Evolutionary conservation across 37 sponge, comb jelly and placozoan species (phyloP), one percentile per base, ranked within the genome.

Genomic region (Ephydatia muelleri): DNA sequence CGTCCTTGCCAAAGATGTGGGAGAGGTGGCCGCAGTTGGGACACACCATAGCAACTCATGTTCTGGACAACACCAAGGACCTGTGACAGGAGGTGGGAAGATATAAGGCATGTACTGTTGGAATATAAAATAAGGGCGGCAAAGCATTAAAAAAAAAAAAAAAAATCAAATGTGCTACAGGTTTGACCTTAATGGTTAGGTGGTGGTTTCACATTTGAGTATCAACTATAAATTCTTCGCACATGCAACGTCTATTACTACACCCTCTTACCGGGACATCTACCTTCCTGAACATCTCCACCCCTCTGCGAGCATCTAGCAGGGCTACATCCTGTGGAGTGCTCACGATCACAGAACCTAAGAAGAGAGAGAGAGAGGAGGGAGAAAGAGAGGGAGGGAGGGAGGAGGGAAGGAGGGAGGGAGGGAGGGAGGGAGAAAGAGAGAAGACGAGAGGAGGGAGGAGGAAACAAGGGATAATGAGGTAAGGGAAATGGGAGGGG

Each of bases 321-420:
- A 99, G 84, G 32, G 99, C 97, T 28, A 99, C 84, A 39, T 93
- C 95, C 49, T 99, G 97, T 25, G 97, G 97, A 36, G 97, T 97
- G 34, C 96, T 93, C 5, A 97, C 97, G 2, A 97, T 70, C 9
- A 95, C 92, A 28, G 81, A 93, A 16, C 97, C 97, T 83, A 83
- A 31, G n/a, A n/a, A n/a, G n/a, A n/a, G n/a, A n/a, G n/a, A n/a
- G n/a, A n/a, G n/a, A n/a, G n/a, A n/a, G n/a, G n/a, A n/a, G n/a
- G n/a, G n/a, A n/a, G n/a, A n/a, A n/a, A n/a, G n/a, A n/a, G n/a
- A n/a, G n/a, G n/a, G n/a, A n/a, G n/a, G n/a, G n/a, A n/a, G n/a
- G n/a, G n/a, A n/a, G n/a, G n/a, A n/a, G n/a, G n/a, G n/a, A n/a
- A n/a, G n/a, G n/a, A n/a, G n/a, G n/a, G n/a, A n/a, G n/a, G n/a